Base-by-base conservation (phyloP, 53 echinoderm and acorn worm genomes). In the Mesocentrotus franciscanus region DNA sequence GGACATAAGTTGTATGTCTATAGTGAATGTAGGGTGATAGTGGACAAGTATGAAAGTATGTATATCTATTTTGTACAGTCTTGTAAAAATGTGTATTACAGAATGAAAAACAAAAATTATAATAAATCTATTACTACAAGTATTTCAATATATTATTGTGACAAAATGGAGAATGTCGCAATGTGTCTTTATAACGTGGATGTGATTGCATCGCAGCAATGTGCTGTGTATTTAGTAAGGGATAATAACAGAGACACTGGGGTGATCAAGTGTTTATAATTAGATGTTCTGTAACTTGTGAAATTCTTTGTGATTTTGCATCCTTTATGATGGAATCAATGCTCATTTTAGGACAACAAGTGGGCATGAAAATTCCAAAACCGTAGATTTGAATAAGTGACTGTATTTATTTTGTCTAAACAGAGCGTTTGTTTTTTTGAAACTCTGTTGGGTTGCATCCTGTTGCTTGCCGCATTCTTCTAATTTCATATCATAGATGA, bases 41-140 rank as follows among this genome's bases (percentile, higher is more conserved):
- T 87, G 87, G 87, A 87, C 10, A 24, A n/a, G 24, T 85, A 92
- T 92, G 74, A 92, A 72, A 64, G 29, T 49, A 49, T 71, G 71
- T 71, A 71, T 74, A 92, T 93, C 60, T 93, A 93, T 93, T 93
- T 93, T 93, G 93, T 93, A 93, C 81, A 93, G 93, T 93, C 81
- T 79, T 93, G 93, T 93, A 93, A 93, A 93, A 62, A 60, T 93
- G 93, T 93, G 87, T 87, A 57, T n/a, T 87, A 87, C 87, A 87
- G 87, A 87, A 87, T 87, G n/a, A 58, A 93, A 93, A 93, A 92
- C 24, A 92, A 92, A 92, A 56, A 8, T 92, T 72, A 49, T 56
- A 71, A 92, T 92, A 92, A 92, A 92, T 92, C 64, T 92, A 92
- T 92, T 92, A 92, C 62, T 92, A 92, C 34, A 27, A 55, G 75